Base-by-base conservation (phyloP, 2,113 vertebrate genomes). In the Arizona elegans region DNA sequence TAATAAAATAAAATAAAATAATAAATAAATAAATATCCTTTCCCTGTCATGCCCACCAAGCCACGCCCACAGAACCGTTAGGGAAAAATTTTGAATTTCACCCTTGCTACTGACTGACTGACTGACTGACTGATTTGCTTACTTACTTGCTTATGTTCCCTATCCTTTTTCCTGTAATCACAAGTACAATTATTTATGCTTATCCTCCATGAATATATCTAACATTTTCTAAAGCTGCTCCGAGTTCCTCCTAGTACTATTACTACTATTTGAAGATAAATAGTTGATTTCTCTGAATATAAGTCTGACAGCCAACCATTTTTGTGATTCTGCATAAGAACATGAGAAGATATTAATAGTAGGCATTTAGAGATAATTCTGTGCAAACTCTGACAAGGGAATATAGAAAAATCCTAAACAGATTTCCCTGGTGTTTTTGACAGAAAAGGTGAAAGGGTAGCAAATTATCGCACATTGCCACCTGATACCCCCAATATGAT, bases 371-470 rank as follows among this genome's bases (percentile, higher is more conserved):
- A 23, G 43, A 29, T 92, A 91, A 93, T 88, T n/a, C 89, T 85
- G 29, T 90, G 91, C 52, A 90, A 43, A 94, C 92, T 91, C 50
- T 50, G 91, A 94, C 24, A 26, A 33, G 91, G 91, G 95, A 53
- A 93, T 95, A 55, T 94, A 91, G 91, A 81, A 90, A 93, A 95
- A 87, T 88, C 93, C 58, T 89, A 90, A 87, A 59, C 43, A 1
- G 56, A 87, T 92, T 95, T 95, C 70, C n/a, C 70, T 8, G 1
- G 8, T 52, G 12, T 95, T 94, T 81, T 91, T 0, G 26, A 33
- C 59, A 17, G 11, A 2, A 70, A 92, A 95, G 95, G 96, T 96
- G 95, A 96, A 96, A 97, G 96, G 96, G 93, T 95, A 96, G 92
- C 0, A 0, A 93, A 95, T 96, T 96, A 97, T 97, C 96, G 90